Percentiles rank a stretch among this genome's conserved stretches.
These are phyloP conservation scores for Seriola dumerili DNA, from an alignment of 2,113 vertebrate genomes.

Conservation along the genomic window DNA sequence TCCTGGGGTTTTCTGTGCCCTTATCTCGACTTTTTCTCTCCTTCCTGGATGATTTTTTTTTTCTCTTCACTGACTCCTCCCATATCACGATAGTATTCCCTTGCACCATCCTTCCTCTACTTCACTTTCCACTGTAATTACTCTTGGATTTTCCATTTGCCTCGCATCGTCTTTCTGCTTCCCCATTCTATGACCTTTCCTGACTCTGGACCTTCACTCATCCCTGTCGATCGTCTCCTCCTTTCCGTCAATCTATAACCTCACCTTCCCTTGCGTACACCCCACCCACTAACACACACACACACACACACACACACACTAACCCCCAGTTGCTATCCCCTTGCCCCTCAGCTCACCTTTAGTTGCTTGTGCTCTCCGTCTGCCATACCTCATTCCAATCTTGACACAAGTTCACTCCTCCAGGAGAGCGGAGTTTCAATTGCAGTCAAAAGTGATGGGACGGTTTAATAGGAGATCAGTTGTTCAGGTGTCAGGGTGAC, in stretches of 20 bases:
- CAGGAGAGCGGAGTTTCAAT: constrained; percentile 19
- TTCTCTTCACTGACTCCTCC: background rate
- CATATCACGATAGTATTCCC: background rate
- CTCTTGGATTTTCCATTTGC: background rate
- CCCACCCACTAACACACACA: background rate
- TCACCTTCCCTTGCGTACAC: constrained; percentile 12
- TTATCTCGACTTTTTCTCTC: background rate
- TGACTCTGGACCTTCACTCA: constrained; percentile 24
- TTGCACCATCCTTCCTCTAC: constrained; percentile 3
- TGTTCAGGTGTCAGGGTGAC: constrained; percentile 6
- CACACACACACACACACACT: no score
- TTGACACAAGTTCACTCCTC: constrained; percentile 19
- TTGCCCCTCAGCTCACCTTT: constrained; percentile 39
- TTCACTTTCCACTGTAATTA: constrained; percentile 23
- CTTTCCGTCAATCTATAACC: constrained; percentile 42
- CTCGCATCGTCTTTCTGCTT: background rate
- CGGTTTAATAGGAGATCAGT: constrained; percentile 15
- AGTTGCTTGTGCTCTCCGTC: constrained; percentile 18
- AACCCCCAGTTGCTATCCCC: background rate
- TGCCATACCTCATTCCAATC: constrained; percentile 26
- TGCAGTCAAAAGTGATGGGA: constrained; percentile 16
- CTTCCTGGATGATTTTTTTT: background rate
- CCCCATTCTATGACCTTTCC: constrained; percentile 4
- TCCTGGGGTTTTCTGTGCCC: background rate
- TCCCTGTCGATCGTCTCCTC: constrained; percentile 33